These are phyloP conservation scores for Acipenser transmontanus DNA, from an alignment of 2,797 vertebrate species.

Conservation along the genomic window DNA sequence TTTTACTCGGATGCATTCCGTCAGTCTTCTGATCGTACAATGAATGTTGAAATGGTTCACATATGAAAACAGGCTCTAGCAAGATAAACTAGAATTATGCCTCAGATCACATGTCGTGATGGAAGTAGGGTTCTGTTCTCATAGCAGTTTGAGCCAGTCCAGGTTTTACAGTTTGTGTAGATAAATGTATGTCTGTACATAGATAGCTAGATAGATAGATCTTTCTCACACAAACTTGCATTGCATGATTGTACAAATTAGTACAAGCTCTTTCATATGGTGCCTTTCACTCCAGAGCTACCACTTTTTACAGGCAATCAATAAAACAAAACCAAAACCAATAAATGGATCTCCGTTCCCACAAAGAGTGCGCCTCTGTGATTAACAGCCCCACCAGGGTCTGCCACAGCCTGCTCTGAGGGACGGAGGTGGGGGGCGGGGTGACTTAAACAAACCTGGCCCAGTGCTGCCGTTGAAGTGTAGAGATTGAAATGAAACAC, in stretches of 20 bases:
- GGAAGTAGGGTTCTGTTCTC: no score
- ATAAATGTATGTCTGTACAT: no score
- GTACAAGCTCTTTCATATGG: background rate
- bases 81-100: no score
- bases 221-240: background rate
- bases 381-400: constrained; percentile 20
- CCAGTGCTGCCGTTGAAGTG: background rate
- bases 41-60: background rate
- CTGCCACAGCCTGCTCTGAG: background rate
- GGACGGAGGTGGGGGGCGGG: background rate
- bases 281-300: constrained; percentile 15
- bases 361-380: constrained; percentile 36
- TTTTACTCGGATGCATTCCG: constrained; percentile 2
- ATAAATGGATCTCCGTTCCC: constrained; percentile 26
- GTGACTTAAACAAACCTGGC: constrained; percentile 4
- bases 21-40: background rate
- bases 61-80: background rate
- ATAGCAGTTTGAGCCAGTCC: no score
- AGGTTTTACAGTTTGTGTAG: no score
- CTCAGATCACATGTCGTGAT: no score
- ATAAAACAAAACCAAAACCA: constrained; percentile 35
- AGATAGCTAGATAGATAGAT: background rate
- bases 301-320: constrained; percentile 30
- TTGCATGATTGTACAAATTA: background rate
- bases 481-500: constrained; percentile 11